Evolutionary conservation across 2,113 vertebrate genomes (phyloP).

Genomic region (Eupsittula cactorum): DNA sequence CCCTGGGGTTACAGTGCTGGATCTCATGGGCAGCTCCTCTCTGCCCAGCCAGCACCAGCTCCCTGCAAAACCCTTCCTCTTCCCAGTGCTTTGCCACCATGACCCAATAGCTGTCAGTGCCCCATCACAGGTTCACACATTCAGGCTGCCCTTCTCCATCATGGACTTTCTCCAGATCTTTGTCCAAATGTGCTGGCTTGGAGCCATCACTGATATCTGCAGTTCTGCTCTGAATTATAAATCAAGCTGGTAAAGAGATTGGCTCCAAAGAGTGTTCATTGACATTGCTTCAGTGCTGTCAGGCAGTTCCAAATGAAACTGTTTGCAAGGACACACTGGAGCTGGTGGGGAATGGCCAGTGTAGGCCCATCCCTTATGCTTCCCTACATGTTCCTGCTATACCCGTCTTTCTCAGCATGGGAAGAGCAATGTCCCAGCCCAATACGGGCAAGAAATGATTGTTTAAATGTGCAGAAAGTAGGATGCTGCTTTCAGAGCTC

Average conservation of each 20-base stretch:
- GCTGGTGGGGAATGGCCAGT: accelerated
- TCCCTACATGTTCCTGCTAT: neutral
- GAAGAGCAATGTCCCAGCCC: neutral
- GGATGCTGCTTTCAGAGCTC: neutral
- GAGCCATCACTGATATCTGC: neutral
- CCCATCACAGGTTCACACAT: accelerated
- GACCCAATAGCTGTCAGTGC: neutral
- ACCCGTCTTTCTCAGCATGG: neutral
- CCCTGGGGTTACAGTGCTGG: neutral
- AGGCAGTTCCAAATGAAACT: neutral
- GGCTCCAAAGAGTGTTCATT: neutral
- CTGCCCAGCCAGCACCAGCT: neutral
- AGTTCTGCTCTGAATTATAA: neutral
- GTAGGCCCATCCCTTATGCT: accelerated
- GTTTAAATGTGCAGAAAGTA: neutral
- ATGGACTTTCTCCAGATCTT: neutral
- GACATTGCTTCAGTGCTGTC: neutral
- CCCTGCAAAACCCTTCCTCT: neutral
- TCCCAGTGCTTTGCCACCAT: neutral
- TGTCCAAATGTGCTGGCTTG: neutral
- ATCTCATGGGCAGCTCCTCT: accelerated
- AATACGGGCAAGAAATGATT: accelerated
- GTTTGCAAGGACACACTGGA: neutral
- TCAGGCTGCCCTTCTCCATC: neutral
- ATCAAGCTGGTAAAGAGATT: neutral